Base-by-base conservation (phyloP, 2,113 vertebrate species). In the Hirundichthys speculiger region DNA sequence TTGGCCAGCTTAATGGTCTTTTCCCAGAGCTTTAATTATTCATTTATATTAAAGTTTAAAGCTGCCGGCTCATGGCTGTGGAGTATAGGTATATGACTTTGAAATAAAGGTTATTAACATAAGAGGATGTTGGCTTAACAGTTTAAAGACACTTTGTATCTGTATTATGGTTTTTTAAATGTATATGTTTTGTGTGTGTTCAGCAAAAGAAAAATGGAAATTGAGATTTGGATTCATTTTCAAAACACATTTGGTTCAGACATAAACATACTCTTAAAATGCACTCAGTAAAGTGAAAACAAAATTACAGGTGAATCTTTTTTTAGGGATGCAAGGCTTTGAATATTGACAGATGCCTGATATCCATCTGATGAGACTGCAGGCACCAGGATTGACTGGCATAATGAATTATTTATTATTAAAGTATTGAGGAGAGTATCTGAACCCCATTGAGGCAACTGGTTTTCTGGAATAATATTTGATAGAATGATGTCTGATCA, bases 11-110 rank as follows among this genome's bases (percentile, higher is more conserved):
- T 82, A 91, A 88, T 85, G 86, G 83, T 74, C 84, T 64, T 52
- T 80, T 81, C 82, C 83, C 79, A 78, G 69, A 54, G 73, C 80
- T 75, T 91, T 82, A 91, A 91, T 91, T 91, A 91, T 91, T 92
- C 77, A 91, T 79, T 57, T 22, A 75, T 82, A 88, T 91, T 84
- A 86, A 90, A 90, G 64, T 88, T 90, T 91, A 86, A 90, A 84
- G 67, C 74, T 52, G 53, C 47, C 64, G 61, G 62, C 76, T 86
- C 63, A 56, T 64, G 76, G 76, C 56, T 63, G 46, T 53, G 61
- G 42, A 62, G 62, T 68, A n/a, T n/a, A n/a, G n/a, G n/a, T 12
- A 3, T 66, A 70, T 24, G 15, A 45, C 62, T 79, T 66, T 78
- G 71, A 79, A 86, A 83, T 75, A 64, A 77, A 81, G 70, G 75